Conservation (phyloP, 53 echinoderm and acorn worm species). For the Holothuria leucospilota region DNA sequence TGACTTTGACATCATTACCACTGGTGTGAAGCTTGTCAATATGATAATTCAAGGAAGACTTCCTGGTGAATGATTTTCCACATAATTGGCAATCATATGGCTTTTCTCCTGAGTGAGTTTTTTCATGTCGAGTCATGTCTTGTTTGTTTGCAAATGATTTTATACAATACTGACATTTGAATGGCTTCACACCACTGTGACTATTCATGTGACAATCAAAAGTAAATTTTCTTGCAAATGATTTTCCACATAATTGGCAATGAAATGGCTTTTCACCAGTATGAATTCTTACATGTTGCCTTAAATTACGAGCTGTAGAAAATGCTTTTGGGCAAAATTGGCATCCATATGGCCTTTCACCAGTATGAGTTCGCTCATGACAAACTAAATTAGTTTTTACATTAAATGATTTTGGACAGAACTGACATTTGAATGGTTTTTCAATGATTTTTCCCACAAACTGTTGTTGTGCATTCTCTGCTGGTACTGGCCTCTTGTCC, state of each 20-base stretch:
- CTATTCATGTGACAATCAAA: conserved; percentile 41
- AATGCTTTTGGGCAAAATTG: conserved; percentile 58
- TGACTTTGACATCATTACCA: too few species aligned
- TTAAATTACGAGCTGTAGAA: conserved; percentile 25
- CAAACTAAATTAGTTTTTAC: not conserved
- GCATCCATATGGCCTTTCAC: conserved; percentile 55
- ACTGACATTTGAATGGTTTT: conserved; percentile 32
- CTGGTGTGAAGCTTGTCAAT: too few species aligned
- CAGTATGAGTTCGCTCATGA: conserved; percentile 30
- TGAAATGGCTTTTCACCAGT: conserved; percentile 52
- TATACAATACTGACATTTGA: conserved; percentile 25
- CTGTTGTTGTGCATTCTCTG: too few species aligned
- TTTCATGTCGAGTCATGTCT: conserved; percentile 2
- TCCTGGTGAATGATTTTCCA: not conserved
- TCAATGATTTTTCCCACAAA: not conserved
- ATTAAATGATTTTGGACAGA: conserved; percentile 51
- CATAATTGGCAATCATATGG: not conserved
- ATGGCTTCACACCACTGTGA: conserved; percentile 43
- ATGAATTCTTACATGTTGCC: conserved; percentile 47
- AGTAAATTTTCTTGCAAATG: conserved; percentile 50
- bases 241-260: conserved; percentile 59
- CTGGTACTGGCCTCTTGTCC: too few species aligned
- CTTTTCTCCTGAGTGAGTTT: conserved; percentile 22
- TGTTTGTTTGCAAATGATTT: conserved; percentile 1
- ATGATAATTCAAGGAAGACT: too few species aligned